Evolutionary conservation across 2,113 vertebrate species (phyloP).

Genomic region (Elephas maximus): DNA sequence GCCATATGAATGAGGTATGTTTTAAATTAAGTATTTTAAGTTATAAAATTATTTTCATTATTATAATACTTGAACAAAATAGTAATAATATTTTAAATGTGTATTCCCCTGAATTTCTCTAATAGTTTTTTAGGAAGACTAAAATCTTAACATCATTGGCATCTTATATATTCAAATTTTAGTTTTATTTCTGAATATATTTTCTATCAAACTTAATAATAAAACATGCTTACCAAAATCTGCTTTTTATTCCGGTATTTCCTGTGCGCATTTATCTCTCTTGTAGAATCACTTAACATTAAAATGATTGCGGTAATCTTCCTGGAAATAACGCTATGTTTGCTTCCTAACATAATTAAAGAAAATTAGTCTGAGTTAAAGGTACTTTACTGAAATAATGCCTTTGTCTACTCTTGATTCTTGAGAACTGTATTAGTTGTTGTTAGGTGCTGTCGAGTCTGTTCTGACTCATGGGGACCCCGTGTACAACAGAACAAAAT

Average conservation of each 20-base stretch:
- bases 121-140: slow-evolving; percentile 52
- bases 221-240: slow-evolving; percentile 36
- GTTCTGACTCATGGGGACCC: too few relatives aligned
- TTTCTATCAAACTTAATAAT: slow-evolving; percentile 68
- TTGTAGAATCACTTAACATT: neutral
- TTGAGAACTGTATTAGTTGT: neutral
- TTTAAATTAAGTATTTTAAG: slow-evolving; percentile 47
- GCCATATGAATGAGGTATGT: slow-evolving; percentile 36
- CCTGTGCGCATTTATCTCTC: neutral
- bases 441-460: too few relatives aligned
- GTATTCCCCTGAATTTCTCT: neutral
- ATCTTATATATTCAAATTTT: slow-evolving; percentile 31
- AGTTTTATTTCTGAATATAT: slow-evolving; percentile 32
- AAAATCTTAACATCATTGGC: slow-evolving; percentile 36
- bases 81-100: slow-evolving; percentile 16
- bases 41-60: slow-evolving; percentile 39
- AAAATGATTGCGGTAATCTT: neutral
- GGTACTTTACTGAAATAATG: neutral
- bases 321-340: neutral
- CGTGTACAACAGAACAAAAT: too few relatives aligned
- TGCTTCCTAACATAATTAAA: neutral
- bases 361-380: slow-evolving; percentile 13
- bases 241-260: neutral
- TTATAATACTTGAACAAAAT: slow-evolving; percentile 25
- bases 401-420: neutral